These are phyloP conservation scores for Diorhabda carinulata DNA, from an alignment of 1,140 invertebrate genomes.

Conservation along the genomic window DNA sequence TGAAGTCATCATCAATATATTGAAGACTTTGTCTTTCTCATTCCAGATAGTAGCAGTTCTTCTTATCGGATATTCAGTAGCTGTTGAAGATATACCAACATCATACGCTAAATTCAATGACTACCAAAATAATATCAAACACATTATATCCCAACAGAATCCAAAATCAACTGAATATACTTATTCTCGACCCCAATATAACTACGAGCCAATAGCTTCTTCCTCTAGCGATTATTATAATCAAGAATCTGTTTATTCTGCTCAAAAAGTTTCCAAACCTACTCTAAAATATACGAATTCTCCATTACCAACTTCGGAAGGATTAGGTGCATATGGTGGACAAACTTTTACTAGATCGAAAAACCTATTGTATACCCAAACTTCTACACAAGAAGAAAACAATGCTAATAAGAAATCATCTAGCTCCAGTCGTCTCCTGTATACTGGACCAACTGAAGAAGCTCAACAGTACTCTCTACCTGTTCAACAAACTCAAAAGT, in stretches of 20 bases:
- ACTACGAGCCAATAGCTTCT: neutral
- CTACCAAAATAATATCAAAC: conserved; percentile 39
- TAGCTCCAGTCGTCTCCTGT: conserved; percentile 44
- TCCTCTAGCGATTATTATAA: conserved; percentile 48
- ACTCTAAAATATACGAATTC: neutral
- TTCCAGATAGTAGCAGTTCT: neutral
- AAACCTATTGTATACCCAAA: neutral
- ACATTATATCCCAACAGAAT: conserved; percentile 48
- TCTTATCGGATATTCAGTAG: neutral
- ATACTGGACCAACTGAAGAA: conserved; percentile 29
- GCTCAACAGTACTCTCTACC: conserved; percentile 4
- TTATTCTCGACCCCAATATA: neutral
- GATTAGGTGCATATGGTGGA: neutral
- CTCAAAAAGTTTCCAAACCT: neutral
- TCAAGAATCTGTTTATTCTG: conserved; percentile 46
- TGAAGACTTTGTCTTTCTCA: too few relatives aligned
- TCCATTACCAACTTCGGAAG: neutral
- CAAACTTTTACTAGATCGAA: neutral
- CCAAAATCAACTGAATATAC: conserved; percentile 30
- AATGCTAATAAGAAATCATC: neutral
- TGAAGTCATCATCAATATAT: too few relatives aligned
- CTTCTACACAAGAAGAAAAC: neutral
- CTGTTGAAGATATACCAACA: conserved; percentile 12
- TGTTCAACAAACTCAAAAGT: neutral
- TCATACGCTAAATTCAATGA: conserved; percentile 25